A percentile compares a stretch with the other conserved stretches of the same genome.
Conservation (phyloP, 2,113 vertebrate species). For the Sturnira hondurensis region DNA sequence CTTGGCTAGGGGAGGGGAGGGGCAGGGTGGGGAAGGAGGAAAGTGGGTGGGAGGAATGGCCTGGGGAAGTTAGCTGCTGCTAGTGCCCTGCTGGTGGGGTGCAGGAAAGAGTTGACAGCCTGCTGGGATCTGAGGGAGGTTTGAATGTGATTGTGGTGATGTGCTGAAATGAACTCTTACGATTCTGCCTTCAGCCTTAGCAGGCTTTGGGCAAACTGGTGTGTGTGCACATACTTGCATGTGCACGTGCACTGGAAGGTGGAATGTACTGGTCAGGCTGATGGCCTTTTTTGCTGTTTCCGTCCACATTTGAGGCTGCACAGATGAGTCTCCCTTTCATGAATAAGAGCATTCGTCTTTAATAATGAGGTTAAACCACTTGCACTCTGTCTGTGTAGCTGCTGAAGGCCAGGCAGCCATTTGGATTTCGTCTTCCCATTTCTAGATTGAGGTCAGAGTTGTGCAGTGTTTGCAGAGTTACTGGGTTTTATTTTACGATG, state of each 20-base stretch:
- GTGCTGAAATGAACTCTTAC: slow-evolving; percentile 57
- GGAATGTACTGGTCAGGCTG: no score
- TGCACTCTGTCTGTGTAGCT: slow-evolving; percentile 44
- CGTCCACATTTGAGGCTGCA: neutral
- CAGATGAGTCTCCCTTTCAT: slow-evolving; percentile 65
- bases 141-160: slow-evolving; percentile 5
- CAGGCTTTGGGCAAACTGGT: neutral
- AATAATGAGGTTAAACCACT: slow-evolving; percentile 61
- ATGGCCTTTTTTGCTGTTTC: neutral
- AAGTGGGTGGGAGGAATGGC: neutral
- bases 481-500: neutral
- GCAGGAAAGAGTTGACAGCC: neutral
- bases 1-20: neutral
- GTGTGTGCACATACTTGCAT: neutral
- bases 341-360: slow-evolving; percentile 63
- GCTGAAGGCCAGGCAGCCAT: slow-evolving; percentile 66
- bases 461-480: neutral
- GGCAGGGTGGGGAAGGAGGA: no score
- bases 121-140: neutral
- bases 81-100: accelerated
- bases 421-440: slow-evolving; percentile 55
- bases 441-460: neutral
- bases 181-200: slow-evolving; percentile 38
- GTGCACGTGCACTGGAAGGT: no score
- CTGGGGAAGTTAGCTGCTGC: neutral